Percentiles rank a stretch among this genome's conserved stretches.
Evolutionary conservation across 2,113 vertebrate species (phyloP).

Genomic region (Amphiprion ocellaris): DNA sequence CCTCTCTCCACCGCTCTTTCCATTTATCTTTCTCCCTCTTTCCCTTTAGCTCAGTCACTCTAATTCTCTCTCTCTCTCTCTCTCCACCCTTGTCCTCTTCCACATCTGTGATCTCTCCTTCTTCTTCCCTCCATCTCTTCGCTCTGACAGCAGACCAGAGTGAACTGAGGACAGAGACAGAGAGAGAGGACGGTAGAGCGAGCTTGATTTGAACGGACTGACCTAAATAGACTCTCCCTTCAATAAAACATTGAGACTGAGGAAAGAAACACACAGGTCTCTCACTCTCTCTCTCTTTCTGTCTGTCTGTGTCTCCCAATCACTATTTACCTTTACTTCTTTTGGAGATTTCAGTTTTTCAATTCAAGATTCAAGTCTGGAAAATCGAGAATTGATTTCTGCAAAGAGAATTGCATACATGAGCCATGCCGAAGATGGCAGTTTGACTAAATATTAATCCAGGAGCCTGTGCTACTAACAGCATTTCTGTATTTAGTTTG

Average conservation of each 20-base stretch:
- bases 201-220: slow-evolving; percentile 50
- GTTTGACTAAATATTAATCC: slow-evolving; percentile 14
- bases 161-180: slow-evolving; percentile 64
- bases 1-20: background rate
- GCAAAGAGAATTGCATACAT: too few species aligned
- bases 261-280: slow-evolving; percentile 36
- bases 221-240: slow-evolving; percentile 68
- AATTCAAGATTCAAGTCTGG: slow-evolving; percentile 1
- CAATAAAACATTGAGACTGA: slow-evolving; percentile 69
- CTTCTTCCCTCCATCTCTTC: slow-evolving; percentile 1
- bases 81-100: background rate
- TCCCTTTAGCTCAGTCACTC: background rate
- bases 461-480: too few species aligned
- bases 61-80: background rate
- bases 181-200: slow-evolving; percentile 39
- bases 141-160: slow-evolving; percentile 45
- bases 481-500: too few species aligned
- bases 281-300: background rate
- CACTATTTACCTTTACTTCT: background rate
- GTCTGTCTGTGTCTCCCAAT: background rate
- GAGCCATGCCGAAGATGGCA: background rate
- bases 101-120: slow-evolving; percentile 4
- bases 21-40: background rate
- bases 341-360: slow-evolving; percentile 3
- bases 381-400: too few species aligned